These are phyloP conservation scores for Gila orcuttii DNA, from an alignment of 2,113 vertebrate species.

Conservation along the genomic window DNA sequence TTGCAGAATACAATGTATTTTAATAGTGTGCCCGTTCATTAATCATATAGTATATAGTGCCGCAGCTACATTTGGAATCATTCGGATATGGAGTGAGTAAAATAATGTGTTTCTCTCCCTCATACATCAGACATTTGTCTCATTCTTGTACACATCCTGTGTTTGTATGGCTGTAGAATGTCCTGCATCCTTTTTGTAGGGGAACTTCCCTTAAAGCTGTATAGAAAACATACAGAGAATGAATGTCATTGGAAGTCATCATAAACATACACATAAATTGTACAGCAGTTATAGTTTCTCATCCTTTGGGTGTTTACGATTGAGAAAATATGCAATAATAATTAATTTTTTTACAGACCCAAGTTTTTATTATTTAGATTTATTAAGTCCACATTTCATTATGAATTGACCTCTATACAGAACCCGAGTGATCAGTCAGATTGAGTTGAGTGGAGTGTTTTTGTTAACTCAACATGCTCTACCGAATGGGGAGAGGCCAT, in stretches of 20 bases:
- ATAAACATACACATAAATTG: background rate
- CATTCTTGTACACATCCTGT: constrained; percentile 32
- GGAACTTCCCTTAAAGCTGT: background rate
- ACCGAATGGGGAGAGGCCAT: background rate
- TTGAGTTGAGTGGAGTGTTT: background rate
- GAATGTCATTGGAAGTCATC: background rate
- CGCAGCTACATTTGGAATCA: constrained; percentile 29
- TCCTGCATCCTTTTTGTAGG: constrained; percentile 25
- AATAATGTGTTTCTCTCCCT: background rate
- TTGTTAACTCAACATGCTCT: background rate
- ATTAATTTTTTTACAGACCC: background rate
- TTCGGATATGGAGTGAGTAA: constrained; percentile 30
- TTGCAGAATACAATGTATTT: background rate
- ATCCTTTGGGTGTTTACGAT: background rate
- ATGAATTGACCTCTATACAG: background rate
- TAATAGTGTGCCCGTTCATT: background rate
- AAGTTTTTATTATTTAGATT: background rate
- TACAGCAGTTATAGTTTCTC: background rate
- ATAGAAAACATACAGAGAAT: background rate
- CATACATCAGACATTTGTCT: constrained; percentile 11
- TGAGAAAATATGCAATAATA: background rate
- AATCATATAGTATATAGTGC: background rate
- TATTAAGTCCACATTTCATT: background rate
- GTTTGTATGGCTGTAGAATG: constrained; percentile 28
- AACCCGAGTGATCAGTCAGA: background rate